These are phyloP conservation scores for Pungitius pungitius DNA, from an alignment of 2,113 vertebrate genomes.

Conservation along the genomic window DNA sequence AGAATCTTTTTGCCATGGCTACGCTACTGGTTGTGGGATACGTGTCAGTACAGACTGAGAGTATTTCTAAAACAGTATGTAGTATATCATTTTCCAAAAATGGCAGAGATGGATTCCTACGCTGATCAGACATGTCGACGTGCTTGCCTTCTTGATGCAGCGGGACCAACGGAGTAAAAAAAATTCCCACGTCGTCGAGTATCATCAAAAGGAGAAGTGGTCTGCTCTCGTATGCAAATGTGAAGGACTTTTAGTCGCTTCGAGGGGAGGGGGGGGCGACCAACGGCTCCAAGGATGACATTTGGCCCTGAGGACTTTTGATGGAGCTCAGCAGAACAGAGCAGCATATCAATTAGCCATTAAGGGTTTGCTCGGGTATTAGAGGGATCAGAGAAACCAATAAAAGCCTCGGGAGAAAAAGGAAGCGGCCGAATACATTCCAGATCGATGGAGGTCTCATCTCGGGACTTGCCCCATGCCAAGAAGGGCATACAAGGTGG, in stretches of 20 bases:
- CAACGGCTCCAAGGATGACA: conserved; percentile 60
- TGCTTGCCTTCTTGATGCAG: conserved; percentile 7
- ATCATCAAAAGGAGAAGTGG: conserved; percentile 41
- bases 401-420: conserved; percentile 62
- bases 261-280: conserved; percentile 16
- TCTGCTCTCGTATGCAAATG: conserved; percentile 49
- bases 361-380: conserved; percentile 77
- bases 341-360: conserved; percentile 79
- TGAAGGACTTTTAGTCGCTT: conserved; percentile 35
- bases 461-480: conserved; percentile 38
- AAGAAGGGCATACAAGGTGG: conserved; percentile 30
- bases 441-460: conserved; percentile 63
- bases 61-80: conserved; percentile 41
- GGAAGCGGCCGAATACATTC: conserved; percentile 43
- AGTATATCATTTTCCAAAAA: conserved; percentile 56
- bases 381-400: conserved; percentile 75
- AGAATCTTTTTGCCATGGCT: no score
- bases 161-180: conserved; percentile 20
- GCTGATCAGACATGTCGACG: conserved; percentile 46
- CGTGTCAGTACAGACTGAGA: neutral
- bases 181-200: conserved; percentile 29
- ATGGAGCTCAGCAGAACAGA: conserved; percentile 67
- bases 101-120: conserved; percentile 48
- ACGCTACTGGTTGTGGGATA: no score
- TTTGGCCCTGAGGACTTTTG: conserved; percentile 64